Evolutionary conservation across 1,140 invertebrate genomes (phyloP).

Genomic region (Drosophila prosaltans): DNA sequence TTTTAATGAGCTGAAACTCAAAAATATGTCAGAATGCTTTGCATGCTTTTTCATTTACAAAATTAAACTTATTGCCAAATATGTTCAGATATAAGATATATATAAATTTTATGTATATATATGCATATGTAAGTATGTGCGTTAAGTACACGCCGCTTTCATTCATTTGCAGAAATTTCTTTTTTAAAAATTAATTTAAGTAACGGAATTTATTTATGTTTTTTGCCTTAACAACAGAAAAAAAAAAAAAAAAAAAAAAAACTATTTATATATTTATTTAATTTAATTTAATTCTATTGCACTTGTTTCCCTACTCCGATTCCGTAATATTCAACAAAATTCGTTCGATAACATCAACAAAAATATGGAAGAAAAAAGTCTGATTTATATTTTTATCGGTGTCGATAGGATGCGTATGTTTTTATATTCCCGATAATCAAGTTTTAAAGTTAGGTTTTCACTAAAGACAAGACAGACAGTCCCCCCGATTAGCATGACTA

Average conservation of each 20-base stretch:
- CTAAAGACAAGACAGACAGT: too few species aligned
- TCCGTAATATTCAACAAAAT: neutral
- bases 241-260: constrained; percentile 32
- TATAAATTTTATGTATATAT: constrained; percentile 34
- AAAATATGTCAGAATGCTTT: constrained; percentile 77
- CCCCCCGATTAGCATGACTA: too few species aligned
- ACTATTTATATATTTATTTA: constrained; percentile 31
- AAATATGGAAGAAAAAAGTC: neutral
- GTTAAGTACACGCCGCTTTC: constrained; percentile 51
- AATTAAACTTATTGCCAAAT: constrained; percentile 46
- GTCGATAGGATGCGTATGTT: too few species aligned
- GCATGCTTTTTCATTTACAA: constrained; percentile 62
- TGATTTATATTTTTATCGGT: too few species aligned
- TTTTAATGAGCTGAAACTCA: constrained; percentile 62
- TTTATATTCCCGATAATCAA: too few species aligned
- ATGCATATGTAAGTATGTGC: constrained; percentile 29
- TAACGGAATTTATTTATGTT: constrained; percentile 61
- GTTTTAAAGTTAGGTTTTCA: too few species aligned
- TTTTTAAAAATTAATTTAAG: constrained; percentile 65
- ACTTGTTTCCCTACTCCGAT: neutral
- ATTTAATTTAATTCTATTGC: neutral
- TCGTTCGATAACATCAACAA: neutral
- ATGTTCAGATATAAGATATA: constrained; percentile 16
- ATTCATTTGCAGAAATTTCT: constrained; percentile 40
- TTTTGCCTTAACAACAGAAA: constrained; percentile 9